Evolutionary conservation across 2,797 vertebrate genomes (phyloP).

Genomic region (Sardinella longiceps): DNA sequence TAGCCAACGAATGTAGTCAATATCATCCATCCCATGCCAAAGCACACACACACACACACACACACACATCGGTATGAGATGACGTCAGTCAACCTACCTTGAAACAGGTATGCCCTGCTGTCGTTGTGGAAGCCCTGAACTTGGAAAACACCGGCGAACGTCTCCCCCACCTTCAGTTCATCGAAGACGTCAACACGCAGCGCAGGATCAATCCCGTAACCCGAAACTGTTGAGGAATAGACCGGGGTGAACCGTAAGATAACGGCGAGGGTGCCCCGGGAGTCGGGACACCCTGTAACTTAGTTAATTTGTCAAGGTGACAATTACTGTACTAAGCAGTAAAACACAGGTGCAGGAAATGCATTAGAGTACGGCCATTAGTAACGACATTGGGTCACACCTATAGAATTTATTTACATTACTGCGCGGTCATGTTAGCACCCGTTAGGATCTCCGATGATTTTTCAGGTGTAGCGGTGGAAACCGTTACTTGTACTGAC

Average conservation of each 20-base stretch:
- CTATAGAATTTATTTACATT: too few relatives aligned
- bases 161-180: slow-evolving; percentile 76
- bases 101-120: slow-evolving; percentile 83
- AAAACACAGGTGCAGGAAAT: too few relatives aligned
- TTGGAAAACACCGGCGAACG: slow-evolving; percentile 76
- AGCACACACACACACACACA: too few relatives aligned
- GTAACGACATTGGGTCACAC: too few relatives aligned
- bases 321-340: background rate
- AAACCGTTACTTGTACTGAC: background rate
- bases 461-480: background rate
- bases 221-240: slow-evolving; percentile 62
- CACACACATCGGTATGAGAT: background rate
- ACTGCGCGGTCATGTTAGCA: background rate
- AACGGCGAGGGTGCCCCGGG: background rate
- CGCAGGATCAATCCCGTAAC: slow-evolving; percentile 80
- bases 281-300: background rate
- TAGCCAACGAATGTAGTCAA: background rate
- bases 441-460: background rate
- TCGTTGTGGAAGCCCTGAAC: slow-evolving; percentile 85
- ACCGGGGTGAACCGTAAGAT: background rate
- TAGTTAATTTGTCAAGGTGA: background rate
- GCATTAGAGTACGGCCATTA: too few relatives aligned
- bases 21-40: background rate
- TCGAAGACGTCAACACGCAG: slow-evolving; percentile 81
- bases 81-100: slow-evolving; percentile 71